phyloP scores from a whole-genome alignment of 2,888 invertebrate genomes.

The Axea sp. region DNA sequence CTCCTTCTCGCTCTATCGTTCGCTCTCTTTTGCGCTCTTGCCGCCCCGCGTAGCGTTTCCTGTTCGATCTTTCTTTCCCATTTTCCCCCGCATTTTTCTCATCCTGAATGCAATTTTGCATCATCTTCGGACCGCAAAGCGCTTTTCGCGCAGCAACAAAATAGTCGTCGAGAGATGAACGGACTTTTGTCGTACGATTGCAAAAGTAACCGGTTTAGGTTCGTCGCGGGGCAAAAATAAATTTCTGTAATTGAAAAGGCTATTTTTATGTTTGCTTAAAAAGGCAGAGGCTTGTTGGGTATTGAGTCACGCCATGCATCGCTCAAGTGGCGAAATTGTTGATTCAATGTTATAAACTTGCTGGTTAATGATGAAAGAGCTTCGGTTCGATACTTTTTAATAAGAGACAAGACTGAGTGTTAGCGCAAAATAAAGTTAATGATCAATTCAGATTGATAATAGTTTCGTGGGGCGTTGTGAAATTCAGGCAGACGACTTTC shows the following conservation, averaged over 20 bases:
- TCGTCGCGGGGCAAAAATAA: background rate
- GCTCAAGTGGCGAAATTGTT: too few species aligned
- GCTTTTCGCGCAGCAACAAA: background rate
- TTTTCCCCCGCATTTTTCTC: constrained; percentile 17
- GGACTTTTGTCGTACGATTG: background rate
- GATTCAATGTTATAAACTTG: too few species aligned
- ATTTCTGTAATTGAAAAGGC: background rate
- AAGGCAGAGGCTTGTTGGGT: too few species aligned
- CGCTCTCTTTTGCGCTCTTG: constrained; percentile 61
- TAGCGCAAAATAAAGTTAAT: too few species aligned
- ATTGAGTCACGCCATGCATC: too few species aligned
- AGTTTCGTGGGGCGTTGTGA: too few species aligned
- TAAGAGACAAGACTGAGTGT: too few species aligned
- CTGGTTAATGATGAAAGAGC: too few species aligned
- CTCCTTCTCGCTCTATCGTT: constrained; percentile 67
- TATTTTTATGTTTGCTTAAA: too few species aligned
- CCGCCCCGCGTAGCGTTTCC: constrained; percentile 14
- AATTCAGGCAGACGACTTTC: too few species aligned
- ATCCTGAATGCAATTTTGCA: constrained; percentile 15
- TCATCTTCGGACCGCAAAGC: constrained; percentile 15
- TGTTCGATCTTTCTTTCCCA: constrained; percentile 53
- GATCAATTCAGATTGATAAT: too few species aligned
- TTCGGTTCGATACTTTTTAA: too few species aligned
- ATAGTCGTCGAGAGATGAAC: background rate
- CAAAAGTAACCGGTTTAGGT: background rate